Conservation (phyloP, 1,140 invertebrate genomes). For the Conus betulinus region DNA sequence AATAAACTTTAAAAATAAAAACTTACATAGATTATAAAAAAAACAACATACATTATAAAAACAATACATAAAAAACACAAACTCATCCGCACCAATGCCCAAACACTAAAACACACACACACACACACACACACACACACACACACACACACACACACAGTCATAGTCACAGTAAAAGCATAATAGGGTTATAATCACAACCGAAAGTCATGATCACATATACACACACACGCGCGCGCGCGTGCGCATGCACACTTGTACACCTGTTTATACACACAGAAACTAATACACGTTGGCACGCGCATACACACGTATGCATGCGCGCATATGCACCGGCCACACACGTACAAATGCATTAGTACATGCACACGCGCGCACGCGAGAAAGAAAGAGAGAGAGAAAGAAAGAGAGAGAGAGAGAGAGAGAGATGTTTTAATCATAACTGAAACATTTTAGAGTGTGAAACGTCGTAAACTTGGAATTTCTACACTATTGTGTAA, state of each 20-base stretch:
- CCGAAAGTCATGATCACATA: neutral
- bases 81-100: neutral
- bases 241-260: neutral
- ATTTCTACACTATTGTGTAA: no score
- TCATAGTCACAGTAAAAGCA: no score
- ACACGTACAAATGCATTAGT: neutral
- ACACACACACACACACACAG: no score
- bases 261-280: conserved; percentile 5
- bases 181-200: no score
- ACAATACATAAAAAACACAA: neutral
- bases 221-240: conserved; percentile 7
- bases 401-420: neutral
- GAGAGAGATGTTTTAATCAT: neutral
- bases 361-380: conserved; percentile 3
- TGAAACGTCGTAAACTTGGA: no score
- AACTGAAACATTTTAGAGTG: no score
- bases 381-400: neutral
- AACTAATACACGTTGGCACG: neutral
- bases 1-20: no score
- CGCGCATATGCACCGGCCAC: neutral
- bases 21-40: no score
- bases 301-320: neutral
- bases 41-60: no score
- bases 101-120: no score
- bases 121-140: no score